These are phyloP conservation scores for Nixonia krombeini DNA, from an alignment of 1,140 invertebrate genomes.

Conservation along the genomic window DNA sequence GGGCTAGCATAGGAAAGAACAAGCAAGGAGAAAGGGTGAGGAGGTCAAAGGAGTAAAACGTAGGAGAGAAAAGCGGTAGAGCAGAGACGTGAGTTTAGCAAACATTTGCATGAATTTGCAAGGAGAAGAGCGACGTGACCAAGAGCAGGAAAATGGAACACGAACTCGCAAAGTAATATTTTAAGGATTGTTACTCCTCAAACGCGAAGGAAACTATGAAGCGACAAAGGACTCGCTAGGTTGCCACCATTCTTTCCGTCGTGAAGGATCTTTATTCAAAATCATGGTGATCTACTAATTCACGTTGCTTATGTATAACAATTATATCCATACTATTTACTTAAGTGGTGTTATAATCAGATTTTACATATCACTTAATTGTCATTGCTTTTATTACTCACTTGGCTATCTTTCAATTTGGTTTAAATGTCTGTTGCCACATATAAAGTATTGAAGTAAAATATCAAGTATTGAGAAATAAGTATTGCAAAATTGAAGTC, in stretches of 20 bases:
- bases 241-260: slow-evolving; percentile 8
- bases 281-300: neutral
- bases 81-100: slow-evolving; percentile 9
- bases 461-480: too few relatives aligned
- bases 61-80: neutral
- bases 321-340: neutral
- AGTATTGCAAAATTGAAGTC: too few relatives aligned
- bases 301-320: neutral
- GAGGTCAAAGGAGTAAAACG: slow-evolving; percentile 2
- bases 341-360: too few relatives aligned
- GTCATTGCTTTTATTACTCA: too few relatives aligned
- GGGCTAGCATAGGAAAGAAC: too few relatives aligned
- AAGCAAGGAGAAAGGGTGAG: too few relatives aligned
- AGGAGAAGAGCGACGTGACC: slow-evolving; percentile 3
- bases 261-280: slow-evolving; percentile 5
- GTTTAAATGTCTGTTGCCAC: too few relatives aligned
- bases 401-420: too few relatives aligned
- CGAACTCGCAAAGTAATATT: slow-evolving; percentile 30
- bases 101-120: slow-evolving; percentile 20
- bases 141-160: slow-evolving; percentile 3
- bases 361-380: too few relatives aligned
- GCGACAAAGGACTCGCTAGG: slow-evolving; percentile 4
- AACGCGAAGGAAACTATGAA: neutral
- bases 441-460: too few relatives aligned
- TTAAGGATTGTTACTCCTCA: slow-evolving; percentile 8